Base-by-base conservation (phyloP, 1,140 invertebrate species). In the Magallana gigas region DNA sequence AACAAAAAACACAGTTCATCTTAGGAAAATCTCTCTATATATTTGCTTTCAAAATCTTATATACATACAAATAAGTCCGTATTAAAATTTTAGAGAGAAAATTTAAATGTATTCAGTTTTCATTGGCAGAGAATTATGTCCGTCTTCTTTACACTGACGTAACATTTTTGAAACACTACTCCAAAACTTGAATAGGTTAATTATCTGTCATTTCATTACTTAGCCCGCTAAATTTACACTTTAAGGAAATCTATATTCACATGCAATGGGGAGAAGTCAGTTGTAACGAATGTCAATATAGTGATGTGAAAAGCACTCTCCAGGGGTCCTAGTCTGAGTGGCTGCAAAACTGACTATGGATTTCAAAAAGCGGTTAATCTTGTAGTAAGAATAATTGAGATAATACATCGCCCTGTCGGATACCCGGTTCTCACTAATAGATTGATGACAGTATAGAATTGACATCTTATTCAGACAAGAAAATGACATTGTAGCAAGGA, bases 271-370 rank as follows among this genome's bases (percentile, higher is more conserved):
- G 23, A 76, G 68, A 76, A 76, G 68, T 76, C 68, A 76, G 23
- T 36, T 76, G 68, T 29, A 48, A 76, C 11, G 68, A 76, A 23
- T 76, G 68, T 76, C 68, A 76, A 85, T 71, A 62, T 62, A 68
- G 23, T 68, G 84, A n/a, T 59, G 29, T 85, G 68, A 85, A 85
- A 59, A 68, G 36, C 57, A 57, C 57, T 57, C 84, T 57, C 62
- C 84, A 68, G 60, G 84, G 48, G 60, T 12, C 12, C 60, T 29
- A 85, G 84, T 85, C 84, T 36, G 62, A 64, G 84, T 48, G 84
- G 60, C 84, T 85, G 68, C 60, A 85, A 85, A 85, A 85, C 57
- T 85, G 60, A 85, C 84, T 85, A 68, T 76, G 68, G 68, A 76
- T 76, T 76, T 76, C 68, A 76, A 76, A 76, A 76, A 76, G 68